Conservation (phyloP, 2,113 vertebrate species). For the Heterotilapia buettikoferi region DNA sequence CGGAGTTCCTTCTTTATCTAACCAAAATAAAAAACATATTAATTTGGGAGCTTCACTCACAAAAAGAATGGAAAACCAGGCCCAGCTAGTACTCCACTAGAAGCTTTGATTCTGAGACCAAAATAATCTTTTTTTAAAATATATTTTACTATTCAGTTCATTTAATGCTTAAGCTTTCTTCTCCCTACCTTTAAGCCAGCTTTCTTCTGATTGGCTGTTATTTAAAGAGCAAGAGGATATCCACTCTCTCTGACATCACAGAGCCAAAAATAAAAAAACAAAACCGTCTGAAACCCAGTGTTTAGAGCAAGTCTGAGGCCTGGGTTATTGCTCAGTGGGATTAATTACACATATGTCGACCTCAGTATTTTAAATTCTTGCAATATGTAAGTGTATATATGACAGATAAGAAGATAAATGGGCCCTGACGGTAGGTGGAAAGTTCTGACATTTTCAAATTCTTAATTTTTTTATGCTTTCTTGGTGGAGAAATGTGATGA, state of each 20-base stretch:
- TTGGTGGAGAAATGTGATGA: background rate
- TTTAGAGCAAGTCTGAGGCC: background rate
- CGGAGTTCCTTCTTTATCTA: background rate
- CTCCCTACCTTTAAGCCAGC: background rate
- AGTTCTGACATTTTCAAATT: background rate
- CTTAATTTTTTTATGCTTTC: background rate
- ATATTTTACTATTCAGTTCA: background rate
- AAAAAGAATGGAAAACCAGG: background rate
- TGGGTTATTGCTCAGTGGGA: background rate
- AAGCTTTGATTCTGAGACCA: background rate
- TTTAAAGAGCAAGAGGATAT: background rate
- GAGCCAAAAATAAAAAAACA: background rate
- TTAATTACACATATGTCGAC: background rate
- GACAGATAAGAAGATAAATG: background rate
- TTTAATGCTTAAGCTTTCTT: background rate
- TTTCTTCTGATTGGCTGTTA: background rate
- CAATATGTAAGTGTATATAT: background rate
- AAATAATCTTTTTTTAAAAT: rapidly evolving
- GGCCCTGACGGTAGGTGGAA: background rate
- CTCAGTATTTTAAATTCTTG: background rate
- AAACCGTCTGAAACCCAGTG: background rate
- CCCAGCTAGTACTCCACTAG: background rate
- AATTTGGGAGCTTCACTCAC: background rate
- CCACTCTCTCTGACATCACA: background rate
- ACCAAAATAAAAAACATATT: background rate